Conservation (phyloP, 1,140 invertebrate genomes). For the Pinna nobilis region DNA sequence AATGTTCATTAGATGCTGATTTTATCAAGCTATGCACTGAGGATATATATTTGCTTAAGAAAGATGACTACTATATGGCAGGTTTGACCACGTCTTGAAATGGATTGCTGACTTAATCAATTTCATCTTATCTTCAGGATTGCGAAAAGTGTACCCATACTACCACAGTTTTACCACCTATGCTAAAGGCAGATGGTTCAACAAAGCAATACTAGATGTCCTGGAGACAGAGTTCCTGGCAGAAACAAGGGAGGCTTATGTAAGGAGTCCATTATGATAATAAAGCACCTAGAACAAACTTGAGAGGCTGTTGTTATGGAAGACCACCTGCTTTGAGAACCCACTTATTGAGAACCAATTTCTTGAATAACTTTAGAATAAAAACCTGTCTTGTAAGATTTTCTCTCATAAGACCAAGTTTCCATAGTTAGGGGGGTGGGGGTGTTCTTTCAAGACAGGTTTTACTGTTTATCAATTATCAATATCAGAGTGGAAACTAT, state of each 20-base stretch:
- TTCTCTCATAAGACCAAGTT: neutral
- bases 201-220: conserved; percentile 94
- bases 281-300: neutral
- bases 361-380: neutral
- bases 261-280: conserved; percentile 60
- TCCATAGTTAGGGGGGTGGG: no score
- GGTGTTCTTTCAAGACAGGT: no score
- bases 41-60: neutral
- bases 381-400: neutral
- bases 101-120: neutral
- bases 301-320: no score
- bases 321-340: neutral
- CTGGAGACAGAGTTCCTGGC: conserved; percentile 91
- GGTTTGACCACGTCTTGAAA: neutral
- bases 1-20: neutral
- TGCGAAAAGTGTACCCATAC: conserved; percentile 99
- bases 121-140: conserved; percentile 79
- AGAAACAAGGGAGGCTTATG: conserved; percentile 80
- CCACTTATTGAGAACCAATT: neutral
- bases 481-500: no score
- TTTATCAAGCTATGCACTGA: neutral
- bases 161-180: conserved; percentile 98
- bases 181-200: conserved; percentile 98
- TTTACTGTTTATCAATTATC: no score
- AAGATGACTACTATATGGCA: neutral